Evolutionary conservation across 2,797 vertebrate species (phyloP), one percentile per base, ranked within the genome.

Genomic region (Caiman crocodilus): DNA sequence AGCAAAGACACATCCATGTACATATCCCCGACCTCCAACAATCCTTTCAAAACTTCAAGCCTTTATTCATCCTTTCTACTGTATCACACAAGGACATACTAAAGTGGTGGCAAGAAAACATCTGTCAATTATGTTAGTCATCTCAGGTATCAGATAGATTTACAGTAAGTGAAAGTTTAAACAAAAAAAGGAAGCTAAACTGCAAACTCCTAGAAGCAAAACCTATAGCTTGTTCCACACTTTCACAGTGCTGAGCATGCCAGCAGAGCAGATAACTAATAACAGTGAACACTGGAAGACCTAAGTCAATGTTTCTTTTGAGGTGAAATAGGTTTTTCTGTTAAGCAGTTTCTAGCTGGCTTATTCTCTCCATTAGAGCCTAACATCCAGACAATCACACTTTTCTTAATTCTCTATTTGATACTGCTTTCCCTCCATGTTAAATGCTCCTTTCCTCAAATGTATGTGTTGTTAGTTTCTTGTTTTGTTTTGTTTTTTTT

Each of bases 61-160:
- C 14, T 85, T 26, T 23, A 74, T 57, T 58, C 14, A 85, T 64
- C 76, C 25, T 1, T 69, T 84, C 9, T 56, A 69, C 63, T 25
- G 7, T 26, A 73, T 4, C 56, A 28, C 30, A 82, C 15, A 42
- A 79, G 78, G 25, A 13, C 7, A 71, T 32, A 84, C 69, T 73
- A 79, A 76, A 20, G 89, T 0, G 8, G 55, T 5, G 84, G 77
- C 18, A 65, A 3, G n/a, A 84, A 82, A 56, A 81, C n/a, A 18
- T 50, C 16, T 65, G n/a, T 32, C 58, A 35, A 71, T 6, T 32
- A 35, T 35, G 82, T 59, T 69, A 80, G 61, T 91, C 93, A 88
- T 60, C 50, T 93, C 76, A 59, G 59, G 79, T 95, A 89, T 88
- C 95, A 81, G 76, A 82, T 57, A 81, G 20, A 77, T 84, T 94